These are phyloP conservation scores for Lepus oiostolus DNA, from an alignment of 2,797 vertebrate genomes.

Conservation along the genomic window DNA sequence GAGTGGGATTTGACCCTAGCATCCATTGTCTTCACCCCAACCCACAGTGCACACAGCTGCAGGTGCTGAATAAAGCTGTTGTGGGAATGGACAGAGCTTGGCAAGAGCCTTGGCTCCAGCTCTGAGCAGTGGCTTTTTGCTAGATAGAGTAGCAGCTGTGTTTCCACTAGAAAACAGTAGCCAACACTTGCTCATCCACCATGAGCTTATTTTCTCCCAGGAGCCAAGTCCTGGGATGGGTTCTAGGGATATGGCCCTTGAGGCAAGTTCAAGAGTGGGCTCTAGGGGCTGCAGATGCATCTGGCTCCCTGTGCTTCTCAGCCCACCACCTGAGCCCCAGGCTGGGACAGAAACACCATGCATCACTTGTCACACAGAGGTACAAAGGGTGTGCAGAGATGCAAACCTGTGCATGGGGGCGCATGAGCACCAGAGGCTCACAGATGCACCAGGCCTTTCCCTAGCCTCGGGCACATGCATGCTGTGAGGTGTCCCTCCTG, in stretches of 20 bases:
- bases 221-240: background rate
- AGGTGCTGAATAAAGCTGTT: background rate
- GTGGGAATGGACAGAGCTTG: background rate
- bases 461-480: background rate
- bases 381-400: background rate
- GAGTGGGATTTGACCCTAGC: no score
- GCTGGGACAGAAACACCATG: background rate
- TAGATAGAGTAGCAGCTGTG: background rate
- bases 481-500: background rate
- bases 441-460: no score
- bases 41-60: rapidly evolving
- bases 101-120: background rate
- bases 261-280: background rate
- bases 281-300: background rate
- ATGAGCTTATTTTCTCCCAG: background rate
- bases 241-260: background rate
- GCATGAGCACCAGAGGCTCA: background rate
- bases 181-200: background rate
- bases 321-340: background rate
- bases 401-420: rapidly evolving
- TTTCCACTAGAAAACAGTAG: background rate
- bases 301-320: background rate
- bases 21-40: no score
- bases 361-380: background rate
- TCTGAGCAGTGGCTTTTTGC: background rate